Percentiles rank a stretch among this genome's conserved stretches.
phyloP scores from a whole-genome alignment of 2,888 invertebrate species.

The Sarcophaga carnaria region DNA sequence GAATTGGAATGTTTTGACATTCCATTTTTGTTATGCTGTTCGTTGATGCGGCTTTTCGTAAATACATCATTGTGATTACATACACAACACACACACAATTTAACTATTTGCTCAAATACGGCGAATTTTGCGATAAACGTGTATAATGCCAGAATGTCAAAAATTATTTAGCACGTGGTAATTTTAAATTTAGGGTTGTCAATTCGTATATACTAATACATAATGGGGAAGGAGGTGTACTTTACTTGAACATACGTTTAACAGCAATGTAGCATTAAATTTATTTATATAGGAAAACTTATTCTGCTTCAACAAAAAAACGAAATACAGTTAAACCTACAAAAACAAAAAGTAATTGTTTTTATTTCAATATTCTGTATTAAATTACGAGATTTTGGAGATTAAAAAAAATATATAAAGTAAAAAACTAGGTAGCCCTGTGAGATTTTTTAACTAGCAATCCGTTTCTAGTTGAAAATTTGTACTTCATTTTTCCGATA shows the following conservation, averaged over 20 bases:
- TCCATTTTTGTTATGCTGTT: constrained; percentile 41
- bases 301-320: too few relatives aligned
- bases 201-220: background rate
- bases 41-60: constrained; percentile 57
- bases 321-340: too few relatives aligned
- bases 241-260: background rate
- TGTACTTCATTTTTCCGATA: too few relatives aligned
- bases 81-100: constrained; percentile 11
- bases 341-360: too few relatives aligned
- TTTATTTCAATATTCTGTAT: too few relatives aligned
- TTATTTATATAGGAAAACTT: too few relatives aligned
- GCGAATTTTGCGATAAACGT: constrained; percentile 39
- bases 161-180: constrained; percentile 53
- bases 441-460: too few relatives aligned
- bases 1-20: constrained; percentile 66
- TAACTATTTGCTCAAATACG: background rate
- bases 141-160: constrained; percentile 31
- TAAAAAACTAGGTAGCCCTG: too few relatives aligned
- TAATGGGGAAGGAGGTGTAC: background rate
- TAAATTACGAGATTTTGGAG: too few relatives aligned
- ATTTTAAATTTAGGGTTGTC: constrained; percentile 12
- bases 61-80: constrained; percentile 23
- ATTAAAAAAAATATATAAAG: too few relatives aligned
- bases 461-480: too few relatives aligned
- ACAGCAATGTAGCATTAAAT: too few relatives aligned